These are phyloP conservation scores for Chondrilla cf. caribensis DNA, from an alignment of 37 sponge, comb jelly and placozoan genomes.

Conservation along the genomic window DNA sequence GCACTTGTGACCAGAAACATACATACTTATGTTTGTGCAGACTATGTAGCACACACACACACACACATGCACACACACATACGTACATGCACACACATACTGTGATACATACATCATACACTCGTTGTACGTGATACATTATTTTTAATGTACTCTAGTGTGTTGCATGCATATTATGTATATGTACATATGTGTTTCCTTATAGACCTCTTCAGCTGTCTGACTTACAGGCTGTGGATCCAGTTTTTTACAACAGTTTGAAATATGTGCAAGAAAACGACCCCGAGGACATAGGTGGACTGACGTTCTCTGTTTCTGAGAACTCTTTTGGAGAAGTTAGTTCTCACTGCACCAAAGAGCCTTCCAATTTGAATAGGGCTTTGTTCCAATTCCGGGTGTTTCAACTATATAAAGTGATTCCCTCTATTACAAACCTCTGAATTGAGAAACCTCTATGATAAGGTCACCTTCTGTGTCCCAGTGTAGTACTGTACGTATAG, in stretches of 20 bases:
- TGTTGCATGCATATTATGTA: too few relatives aligned
- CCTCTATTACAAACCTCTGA: too few relatives aligned
- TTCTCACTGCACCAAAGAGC: neutral
- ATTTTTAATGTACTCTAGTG: too few relatives aligned
- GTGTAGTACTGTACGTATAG: neutral
- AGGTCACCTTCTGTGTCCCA: too few relatives aligned
- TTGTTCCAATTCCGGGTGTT: neutral
- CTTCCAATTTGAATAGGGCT: neutral
- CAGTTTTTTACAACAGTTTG: conserved; percentile 74
- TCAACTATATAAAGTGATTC: too few relatives aligned
- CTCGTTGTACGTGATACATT: too few relatives aligned
- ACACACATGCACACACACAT: neutral
- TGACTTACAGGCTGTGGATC: conserved; percentile 85
- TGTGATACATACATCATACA: neutral
- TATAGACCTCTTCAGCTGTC: neutral
- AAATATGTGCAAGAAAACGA: conserved; percentile 79
- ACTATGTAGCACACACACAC: neutral
- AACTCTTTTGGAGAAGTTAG: conserved; percentile 31
- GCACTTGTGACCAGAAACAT: too few relatives aligned
- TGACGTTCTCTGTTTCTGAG: conserved; percentile 91
- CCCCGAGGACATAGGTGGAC: conserved; percentile 71
- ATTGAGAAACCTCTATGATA: too few relatives aligned
- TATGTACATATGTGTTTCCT: too few relatives aligned
- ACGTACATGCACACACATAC: neutral
- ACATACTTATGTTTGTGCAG: neutral